These are phyloP conservation scores for Oncorhynchus kisutch DNA, from an alignment of 2,113 vertebrate genomes.

Conservation along the genomic window DNA sequence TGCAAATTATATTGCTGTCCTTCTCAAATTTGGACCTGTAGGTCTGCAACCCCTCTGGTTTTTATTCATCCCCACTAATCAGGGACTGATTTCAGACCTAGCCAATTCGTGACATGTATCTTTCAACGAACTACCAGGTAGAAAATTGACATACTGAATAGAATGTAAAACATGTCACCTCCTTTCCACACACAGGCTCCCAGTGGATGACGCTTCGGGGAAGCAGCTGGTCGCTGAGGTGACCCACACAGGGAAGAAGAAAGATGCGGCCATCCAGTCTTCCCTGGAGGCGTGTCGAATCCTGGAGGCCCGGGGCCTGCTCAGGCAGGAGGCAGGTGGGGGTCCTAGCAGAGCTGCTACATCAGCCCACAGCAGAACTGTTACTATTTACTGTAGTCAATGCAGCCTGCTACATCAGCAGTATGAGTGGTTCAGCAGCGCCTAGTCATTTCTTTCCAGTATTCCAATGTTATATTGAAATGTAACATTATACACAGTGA, in stretches of 20 bases:
- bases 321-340: slow-evolving; percentile 95
- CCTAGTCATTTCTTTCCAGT: too few species aligned
- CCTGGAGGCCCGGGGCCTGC: slow-evolving; percentile 89
- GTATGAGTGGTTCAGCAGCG: too few species aligned
- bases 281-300: slow-evolving; percentile 92
- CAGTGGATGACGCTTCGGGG: slow-evolving; percentile 89
- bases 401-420: too few species aligned
- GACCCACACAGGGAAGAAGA: slow-evolving; percentile 91
- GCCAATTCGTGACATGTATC: too few species aligned
- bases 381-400: too few species aligned
- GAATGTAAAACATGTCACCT: background rate
- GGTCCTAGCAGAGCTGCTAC: background rate
- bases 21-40: background rate
- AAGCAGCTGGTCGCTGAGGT: slow-evolving; percentile 92
- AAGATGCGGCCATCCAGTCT: slow-evolving; percentile 89
- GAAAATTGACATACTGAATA: too few species aligned
- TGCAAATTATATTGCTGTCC: background rate
- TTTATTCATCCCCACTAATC: background rate
- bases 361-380: too few species aligned
- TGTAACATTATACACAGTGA: too few species aligned
- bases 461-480: too few species aligned
- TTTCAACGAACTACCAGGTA: background rate
- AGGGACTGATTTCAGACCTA: too few species aligned
- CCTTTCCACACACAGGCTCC: slow-evolving; percentile 74
- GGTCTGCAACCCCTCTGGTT: too few species aligned